A percentile compares a stretch with the other conserved stretches of the same genome.
These are phyloP conservation scores for Gopherus evgoodei DNA, from an alignment of 2,113 vertebrate species.

Conservation along the genomic window DNA sequence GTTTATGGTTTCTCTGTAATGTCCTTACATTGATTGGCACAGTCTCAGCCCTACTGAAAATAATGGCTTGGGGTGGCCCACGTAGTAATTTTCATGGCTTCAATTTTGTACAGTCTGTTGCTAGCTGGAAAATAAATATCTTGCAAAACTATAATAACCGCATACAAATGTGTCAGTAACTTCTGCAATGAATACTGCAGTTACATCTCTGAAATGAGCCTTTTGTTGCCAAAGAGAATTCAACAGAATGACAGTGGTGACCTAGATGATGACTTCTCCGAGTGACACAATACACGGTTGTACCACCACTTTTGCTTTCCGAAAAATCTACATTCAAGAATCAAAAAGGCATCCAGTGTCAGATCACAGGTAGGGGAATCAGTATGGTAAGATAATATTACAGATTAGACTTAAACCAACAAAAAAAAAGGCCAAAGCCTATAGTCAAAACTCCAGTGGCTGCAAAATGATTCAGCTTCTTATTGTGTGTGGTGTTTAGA, in stretches of 20 bases:
- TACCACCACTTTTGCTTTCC: neutral
- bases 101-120: constrained; percentile 6
- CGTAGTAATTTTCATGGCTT: constrained; percentile 40
- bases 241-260: no score
- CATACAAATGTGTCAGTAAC: neutral
- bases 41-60: constrained; percentile 17
- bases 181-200: neutral
- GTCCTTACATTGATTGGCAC: constrained; percentile 10
- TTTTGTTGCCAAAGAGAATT: neutral
- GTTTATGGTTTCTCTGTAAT: constrained; percentile 48
- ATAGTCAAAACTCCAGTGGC: accelerated
- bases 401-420: neutral
- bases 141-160: neutral
- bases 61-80: neutral
- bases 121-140: constrained; percentile 22
- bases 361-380: neutral
- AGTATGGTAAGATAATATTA: neutral
- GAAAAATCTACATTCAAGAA: neutral
- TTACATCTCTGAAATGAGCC: neutral
- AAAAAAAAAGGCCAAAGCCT: neutral
- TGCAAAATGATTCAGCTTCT: neutral
- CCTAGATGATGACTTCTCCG: neutral
- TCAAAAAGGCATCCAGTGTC: neutral
- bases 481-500: neutral
- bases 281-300: neutral